Base-by-base conservation (phyloP, 2,797 vertebrate genomes). In the Acanthopagrus latus region DNA sequence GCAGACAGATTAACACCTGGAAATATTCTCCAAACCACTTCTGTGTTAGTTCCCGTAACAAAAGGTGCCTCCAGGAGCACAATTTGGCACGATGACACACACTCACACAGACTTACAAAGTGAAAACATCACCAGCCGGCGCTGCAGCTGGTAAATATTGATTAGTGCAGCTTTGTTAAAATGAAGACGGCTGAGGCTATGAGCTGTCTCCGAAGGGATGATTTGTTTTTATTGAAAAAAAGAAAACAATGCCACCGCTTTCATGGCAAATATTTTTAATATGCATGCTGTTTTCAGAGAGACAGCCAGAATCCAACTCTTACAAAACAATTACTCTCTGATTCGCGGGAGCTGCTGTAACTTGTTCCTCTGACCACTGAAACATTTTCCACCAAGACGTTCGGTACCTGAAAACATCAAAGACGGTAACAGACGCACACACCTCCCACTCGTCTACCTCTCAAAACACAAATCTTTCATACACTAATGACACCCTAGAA, bases 401-500 rank as follows among this genome's bases (percentile, higher is more conserved):
- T 91, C 87, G 77, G 71, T 83, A 80, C 85, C 78, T 87, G 87
- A 91, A 78, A 88, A 91, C 89, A 93, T 94, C 93, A 95, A 94
- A 95, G 92, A 71, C 55, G 25, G 71, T 70, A 74, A 89, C 74
- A 83, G 78, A 90, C 56, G 60, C 57, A 76, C 71, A 76, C 60
- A 78, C 88, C 89, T 89, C 91, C 84, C 60, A 80, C 82, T 69
- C 21, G 4, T 84, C 83, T 82, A 52, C 74, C 76, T 91, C 82
- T 91, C 79, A 84, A 93, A 91, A 93, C 86, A 91, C 78, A 86
- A 82, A 93, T 93, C 92, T 87, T 89, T 92, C 88, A 90, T 87
- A 85, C 29, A 7, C 80, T 91, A 92, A 94, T 93, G 89, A 94
- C 91, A 92, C 64, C 43, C 88, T 84, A 46, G 57, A 78, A 81